phyloP scores from a whole-genome alignment of 1,140 invertebrate species.

The Megalonaias nervosa region DNA sequence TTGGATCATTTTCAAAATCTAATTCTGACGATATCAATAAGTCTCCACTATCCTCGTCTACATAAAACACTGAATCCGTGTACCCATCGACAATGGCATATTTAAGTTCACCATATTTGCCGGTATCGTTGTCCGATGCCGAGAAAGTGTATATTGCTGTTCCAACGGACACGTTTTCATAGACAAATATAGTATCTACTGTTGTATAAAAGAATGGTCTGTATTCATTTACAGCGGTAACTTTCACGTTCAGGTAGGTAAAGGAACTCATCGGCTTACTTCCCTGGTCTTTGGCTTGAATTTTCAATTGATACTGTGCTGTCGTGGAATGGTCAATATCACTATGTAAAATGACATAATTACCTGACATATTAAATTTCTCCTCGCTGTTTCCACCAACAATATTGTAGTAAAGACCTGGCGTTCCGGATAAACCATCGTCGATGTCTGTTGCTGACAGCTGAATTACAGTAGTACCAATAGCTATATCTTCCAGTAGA shows the following conservation, averaged over 20 bases:
- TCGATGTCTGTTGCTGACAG: constrained; percentile 14
- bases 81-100: constrained; percentile 27
- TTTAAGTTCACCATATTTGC: constrained; percentile 38
- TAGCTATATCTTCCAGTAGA: neutral
- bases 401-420: neutral
- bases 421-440: neutral
- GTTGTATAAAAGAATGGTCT: neutral
- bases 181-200: too few relatives aligned
- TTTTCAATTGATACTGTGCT: too few relatives aligned
- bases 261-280: neutral
- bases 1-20: constrained; percentile 47
- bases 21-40: constrained; percentile 37
- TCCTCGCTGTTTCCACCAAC: neutral
- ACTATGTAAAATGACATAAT: neutral
- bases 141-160: too few relatives aligned
- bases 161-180: too few relatives aligned
- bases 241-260: neutral
- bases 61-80: constrained; percentile 29
- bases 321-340: neutral
- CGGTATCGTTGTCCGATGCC: constrained; percentile 26
- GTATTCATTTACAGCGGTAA: constrained; percentile 3
- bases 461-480: constrained; percentile 1
- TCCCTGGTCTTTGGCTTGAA: too few relatives aligned
- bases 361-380: neutral
- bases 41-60: constrained; percentile 37